phyloP scores from a whole-genome alignment of 2,113 vertebrate genomes.

The Pithys albifrons region DNA sequence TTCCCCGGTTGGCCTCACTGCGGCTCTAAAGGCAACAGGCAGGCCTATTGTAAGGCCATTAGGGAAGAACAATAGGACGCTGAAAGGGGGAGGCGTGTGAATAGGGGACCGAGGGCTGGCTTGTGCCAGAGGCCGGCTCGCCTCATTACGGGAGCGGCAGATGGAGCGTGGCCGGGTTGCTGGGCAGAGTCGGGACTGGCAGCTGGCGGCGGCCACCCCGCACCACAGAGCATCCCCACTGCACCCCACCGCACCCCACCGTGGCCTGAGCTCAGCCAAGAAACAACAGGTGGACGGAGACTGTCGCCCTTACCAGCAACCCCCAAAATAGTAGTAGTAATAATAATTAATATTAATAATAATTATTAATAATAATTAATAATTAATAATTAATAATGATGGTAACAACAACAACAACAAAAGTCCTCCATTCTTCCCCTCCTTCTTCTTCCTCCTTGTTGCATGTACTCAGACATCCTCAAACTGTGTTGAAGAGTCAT shows the following conservation, averaged over 20 bases:
- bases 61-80: conserved; percentile 76
- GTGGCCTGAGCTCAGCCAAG: accelerated
- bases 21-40: conserved; percentile 77
- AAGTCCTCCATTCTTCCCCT: accelerated
- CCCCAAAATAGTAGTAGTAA: accelerated
- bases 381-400: no score
- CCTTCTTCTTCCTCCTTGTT: neutral
- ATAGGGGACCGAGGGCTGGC: conserved; percentile 74
- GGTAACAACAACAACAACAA: no score
- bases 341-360: no score
- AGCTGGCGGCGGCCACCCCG: conserved; percentile 15
- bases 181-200: conserved; percentile 68
- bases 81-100: conserved; percentile 74
- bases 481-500: accelerated
- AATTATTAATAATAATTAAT: no score
- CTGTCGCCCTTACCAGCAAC: accelerated
- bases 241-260: neutral
- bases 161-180: conserved; percentile 81
- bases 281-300: neutral
- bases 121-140: conserved; percentile 74
- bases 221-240: neutral
- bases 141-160: conserved; percentile 77
- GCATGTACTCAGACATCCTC: neutral
- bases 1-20: conserved; percentile 49
- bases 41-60: conserved; percentile 77